Percentiles rank a stretch among this genome's conserved stretches.
phyloP scores from a whole-genome alignment of 30 jellyfish, hydroid and myxozoan species.

The Hydra vulgaris region DNA sequence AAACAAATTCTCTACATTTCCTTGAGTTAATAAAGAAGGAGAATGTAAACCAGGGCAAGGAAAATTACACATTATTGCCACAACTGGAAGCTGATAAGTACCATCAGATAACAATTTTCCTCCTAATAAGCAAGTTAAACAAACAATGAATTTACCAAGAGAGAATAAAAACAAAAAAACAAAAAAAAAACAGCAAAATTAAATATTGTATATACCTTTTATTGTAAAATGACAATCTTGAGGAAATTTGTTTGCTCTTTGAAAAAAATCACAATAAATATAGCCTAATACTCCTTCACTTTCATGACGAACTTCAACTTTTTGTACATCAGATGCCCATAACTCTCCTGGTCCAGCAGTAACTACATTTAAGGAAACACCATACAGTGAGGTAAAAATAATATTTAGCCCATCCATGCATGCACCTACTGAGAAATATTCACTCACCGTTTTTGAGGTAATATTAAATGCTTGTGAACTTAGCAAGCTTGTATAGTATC shows the following conservation, averaged over 20 bases:
- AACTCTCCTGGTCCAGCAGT: conserved; percentile 73
- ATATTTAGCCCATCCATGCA: conserved; percentile 86
- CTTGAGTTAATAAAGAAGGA: conserved; percentile 62
- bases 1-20: conserved; percentile 70
- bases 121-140: conserved; percentile 21
- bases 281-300: conserved; percentile 75
- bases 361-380: conserved; percentile 39
- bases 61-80: conserved; percentile 60
- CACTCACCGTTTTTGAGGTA: conserved; percentile 45
- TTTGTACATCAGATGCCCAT: conserved; percentile 82
- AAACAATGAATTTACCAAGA: not conserved
- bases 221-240: conserved; percentile 87
- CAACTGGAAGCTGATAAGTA: conserved; percentile 74
- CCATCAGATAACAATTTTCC: conserved; percentile 66
- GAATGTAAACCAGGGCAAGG: conserved; percentile 47
- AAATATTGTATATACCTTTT: conserved; percentile 30
- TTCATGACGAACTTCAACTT: conserved; percentile 70
- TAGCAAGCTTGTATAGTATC: conserved; percentile 51
- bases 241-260: conserved; percentile 54
- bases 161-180: not conserved
- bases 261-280: conserved; percentile 76
- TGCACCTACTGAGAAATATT: conserved; percentile 70
- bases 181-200: not conserved
- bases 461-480: conserved; percentile 50
- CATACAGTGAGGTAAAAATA: conserved; percentile 46